phyloP scores from a whole-genome alignment of 2,888 invertebrate genomes.

The Bombyx huttoni region DNA sequence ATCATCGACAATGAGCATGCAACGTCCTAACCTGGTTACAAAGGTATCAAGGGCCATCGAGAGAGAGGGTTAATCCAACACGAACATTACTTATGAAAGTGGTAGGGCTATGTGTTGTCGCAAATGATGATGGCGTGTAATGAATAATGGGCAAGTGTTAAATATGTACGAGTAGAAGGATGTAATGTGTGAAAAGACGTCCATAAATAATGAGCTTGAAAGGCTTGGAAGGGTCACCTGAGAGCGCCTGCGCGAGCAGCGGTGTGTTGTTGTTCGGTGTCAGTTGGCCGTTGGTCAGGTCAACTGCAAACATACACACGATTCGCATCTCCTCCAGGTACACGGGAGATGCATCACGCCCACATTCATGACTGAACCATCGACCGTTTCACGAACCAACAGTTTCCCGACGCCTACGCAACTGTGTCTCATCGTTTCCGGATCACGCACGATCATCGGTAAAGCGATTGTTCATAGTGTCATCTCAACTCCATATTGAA shows the following conservation, averaged over 20 bases:
- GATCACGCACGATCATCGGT: conserved; percentile 50
- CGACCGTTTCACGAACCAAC: conserved; percentile 29
- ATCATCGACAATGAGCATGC: not conserved
- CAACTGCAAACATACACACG: conserved; percentile 86
- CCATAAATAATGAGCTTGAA: conserved; percentile 21
- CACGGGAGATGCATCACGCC: conserved; percentile 42
- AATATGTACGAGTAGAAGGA: conserved; percentile 4
- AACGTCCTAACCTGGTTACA: not conserved
- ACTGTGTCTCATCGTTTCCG: conserved; percentile 34
- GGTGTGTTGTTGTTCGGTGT: conserved; percentile 97
- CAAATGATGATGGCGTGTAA: conserved; percentile 3
- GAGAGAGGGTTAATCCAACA: not conserved
- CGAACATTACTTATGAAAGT: not conserved
- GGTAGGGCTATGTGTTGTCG: not conserved
- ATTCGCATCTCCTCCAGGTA: conserved; percentile 71
- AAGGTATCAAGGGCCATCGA: not conserved
- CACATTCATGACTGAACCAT: conserved; percentile 68
- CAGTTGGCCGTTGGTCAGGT: conserved; percentile 95
- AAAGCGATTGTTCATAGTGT: conserved; percentile 52
- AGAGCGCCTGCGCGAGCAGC: conserved; percentile 94
- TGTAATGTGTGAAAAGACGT: conserved; percentile 14
- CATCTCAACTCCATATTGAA: conserved; percentile 55
- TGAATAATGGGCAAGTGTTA: conserved; percentile 3
- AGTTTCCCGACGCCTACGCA: conserved; percentile 20
- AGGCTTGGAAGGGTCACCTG: conserved; percentile 78